Conservation (phyloP, 2,113 vertebrate genomes). For the Micromys minutus region DNA sequence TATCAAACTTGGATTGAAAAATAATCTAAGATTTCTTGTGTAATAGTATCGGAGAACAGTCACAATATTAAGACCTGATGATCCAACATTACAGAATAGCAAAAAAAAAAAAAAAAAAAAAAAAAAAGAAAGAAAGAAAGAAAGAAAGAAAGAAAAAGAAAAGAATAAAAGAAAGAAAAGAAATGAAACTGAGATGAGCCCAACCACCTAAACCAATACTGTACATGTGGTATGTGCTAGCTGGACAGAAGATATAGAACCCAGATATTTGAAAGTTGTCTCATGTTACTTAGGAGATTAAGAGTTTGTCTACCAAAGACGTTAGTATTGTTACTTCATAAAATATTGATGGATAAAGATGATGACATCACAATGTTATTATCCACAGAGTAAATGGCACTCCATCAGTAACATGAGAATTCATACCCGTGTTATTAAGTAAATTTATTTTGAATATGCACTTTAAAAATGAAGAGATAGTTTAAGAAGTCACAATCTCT, state of each 20-base stretch:
- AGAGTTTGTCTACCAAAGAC: not conserved
- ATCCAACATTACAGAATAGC: not conserved
- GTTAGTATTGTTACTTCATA: not conserved
- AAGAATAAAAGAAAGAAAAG: accelerated
- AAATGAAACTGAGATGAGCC: not conserved
- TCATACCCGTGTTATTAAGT: not conserved
- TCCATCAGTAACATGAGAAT: not conserved
- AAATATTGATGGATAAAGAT: not conserved
- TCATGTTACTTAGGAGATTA: not conserved
- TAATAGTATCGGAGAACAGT: not conserved
- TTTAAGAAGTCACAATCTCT: not conserved
- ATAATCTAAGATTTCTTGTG: not conserved
- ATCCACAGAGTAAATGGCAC: not conserved
- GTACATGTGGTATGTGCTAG: not conserved
- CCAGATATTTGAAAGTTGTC: not conserved
- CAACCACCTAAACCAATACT: not conserved
- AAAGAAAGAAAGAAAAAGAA: too few species aligned
- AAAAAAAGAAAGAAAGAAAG: too few species aligned
- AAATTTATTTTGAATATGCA: not conserved
- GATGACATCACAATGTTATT: not conserved
- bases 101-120: too few species aligned
- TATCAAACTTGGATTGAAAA: not conserved
- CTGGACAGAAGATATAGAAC: not conserved
- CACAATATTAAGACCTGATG: not conserved
- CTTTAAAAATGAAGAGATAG: not conserved